These are phyloP conservation scores for Podarcis raffonei DNA, from an alignment of 2,113 vertebrate species.

Conservation along the genomic window DNA sequence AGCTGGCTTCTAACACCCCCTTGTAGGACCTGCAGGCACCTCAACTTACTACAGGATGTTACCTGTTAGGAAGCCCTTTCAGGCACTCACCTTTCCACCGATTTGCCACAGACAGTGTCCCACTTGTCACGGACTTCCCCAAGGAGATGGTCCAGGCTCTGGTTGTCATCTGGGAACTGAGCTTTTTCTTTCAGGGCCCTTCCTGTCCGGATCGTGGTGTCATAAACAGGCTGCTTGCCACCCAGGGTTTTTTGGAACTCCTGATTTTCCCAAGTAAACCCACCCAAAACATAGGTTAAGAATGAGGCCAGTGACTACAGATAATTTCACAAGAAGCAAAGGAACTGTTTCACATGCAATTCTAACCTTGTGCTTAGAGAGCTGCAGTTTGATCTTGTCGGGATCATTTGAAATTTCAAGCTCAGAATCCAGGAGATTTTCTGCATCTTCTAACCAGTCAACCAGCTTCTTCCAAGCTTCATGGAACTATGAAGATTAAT, in stretches of 20 bases:
- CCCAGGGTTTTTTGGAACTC: slow-evolving; percentile 97
- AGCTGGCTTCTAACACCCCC: not conserved
- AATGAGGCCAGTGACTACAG: not conserved
- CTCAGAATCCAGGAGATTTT: slow-evolving; percentile 93
- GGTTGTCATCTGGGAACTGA: slow-evolving; percentile 86
- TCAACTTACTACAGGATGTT: not conserved
- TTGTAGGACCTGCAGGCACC: not conserved
- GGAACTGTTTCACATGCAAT: not conserved
- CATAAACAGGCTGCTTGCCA: slow-evolving; percentile 96
- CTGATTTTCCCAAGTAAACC: slow-evolving; percentile 65
- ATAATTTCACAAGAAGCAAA: not conserved
- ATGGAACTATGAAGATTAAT: slow-evolving; percentile 84
- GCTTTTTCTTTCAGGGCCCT: slow-evolving; percentile 94
- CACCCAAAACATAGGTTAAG: not conserved
- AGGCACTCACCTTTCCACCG: slow-evolving; percentile 89
- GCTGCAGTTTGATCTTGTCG: slow-evolving; percentile 97
- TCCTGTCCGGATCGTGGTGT: slow-evolving; percentile 94
- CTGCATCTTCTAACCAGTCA: slow-evolving; percentile 97
- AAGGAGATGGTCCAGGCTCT: slow-evolving; percentile 91
- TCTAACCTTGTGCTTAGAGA: slow-evolving; percentile 94
- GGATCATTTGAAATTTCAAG: slow-evolving; percentile 98
- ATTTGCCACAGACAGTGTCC: slow-evolving; percentile 99
- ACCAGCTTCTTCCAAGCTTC: slow-evolving; percentile 97
- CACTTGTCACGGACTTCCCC: slow-evolving; percentile 97
- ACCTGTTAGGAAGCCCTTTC: not conserved